Base-by-base conservation (phyloP, 2,888 invertebrate species). In the Chloromyia formosa region DNA sequence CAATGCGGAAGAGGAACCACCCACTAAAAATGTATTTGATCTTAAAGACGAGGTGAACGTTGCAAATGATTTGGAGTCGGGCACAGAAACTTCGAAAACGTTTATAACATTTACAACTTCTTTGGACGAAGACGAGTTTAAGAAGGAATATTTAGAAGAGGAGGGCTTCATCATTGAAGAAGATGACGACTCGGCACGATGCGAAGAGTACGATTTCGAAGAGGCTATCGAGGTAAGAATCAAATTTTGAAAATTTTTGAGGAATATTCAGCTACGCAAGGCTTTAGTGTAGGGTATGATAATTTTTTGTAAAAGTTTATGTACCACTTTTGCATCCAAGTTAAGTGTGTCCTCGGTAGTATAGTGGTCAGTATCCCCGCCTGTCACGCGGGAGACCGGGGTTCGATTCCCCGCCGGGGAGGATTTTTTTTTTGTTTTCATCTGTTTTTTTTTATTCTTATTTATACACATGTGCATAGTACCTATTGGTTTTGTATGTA, bases 381-480 rank as follows among this genome's bases (percentile, higher is more conserved):
- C 75, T 75, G 73, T 75, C 75, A 75, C 75, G 73, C 75, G 75
- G 75, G 75, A 75, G 74, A 74, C 75, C 75, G 69, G 75, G 75
- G 75, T 75, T 75, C 75, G 62, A 75, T 75, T 75, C 75, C 74
- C 74, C 69, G 75, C 62, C 73, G 73, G 75, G 75, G 74, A 75
- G 74, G 23, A 61, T 12, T 27, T 27, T 16, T 61, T 61, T 61
- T 61, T 49, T 5, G n/a, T n/a, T n/a, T n/a, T n/a, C n/a, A n/a
- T n/a, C n/a, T n/a, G n/a, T n/a, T n/a, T n/a, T n/a, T 42, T 42
- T n/a, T n/a, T n/a, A n/a, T n/a, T n/a, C n/a, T n/a, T n/a, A n/a
- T n/a, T n/a, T n/a, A n/a, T n/a, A n/a, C n/a, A n/a, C n/a, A n/a
- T n/a, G n/a, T n/a, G n/a, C n/a, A n/a, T n/a, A n/a, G n/a, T n/a